Percentiles rank a stretch among this genome's conserved stretches.
These are phyloP conservation scores for Paedocypris sp. DNA, from an alignment of 2,113 vertebrate species.

Conservation along the genomic window DNA sequence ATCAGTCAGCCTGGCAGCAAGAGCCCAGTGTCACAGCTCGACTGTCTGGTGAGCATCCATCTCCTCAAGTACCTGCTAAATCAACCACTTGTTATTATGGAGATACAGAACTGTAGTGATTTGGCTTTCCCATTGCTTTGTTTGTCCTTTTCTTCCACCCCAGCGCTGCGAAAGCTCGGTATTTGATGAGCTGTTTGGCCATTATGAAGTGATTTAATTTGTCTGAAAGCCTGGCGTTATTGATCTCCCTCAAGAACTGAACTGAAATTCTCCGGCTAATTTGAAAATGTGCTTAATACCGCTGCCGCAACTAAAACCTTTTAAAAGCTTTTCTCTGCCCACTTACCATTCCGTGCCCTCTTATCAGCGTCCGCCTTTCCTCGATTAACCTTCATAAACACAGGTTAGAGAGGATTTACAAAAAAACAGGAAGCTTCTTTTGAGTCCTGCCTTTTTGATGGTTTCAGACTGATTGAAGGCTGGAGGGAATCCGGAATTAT, in stretches of 20 bases:
- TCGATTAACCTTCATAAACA: constrained; percentile 37
- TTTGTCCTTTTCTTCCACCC: not conserved
- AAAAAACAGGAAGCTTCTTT: constrained; percentile 10
- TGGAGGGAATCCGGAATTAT: constrained; percentile 4
- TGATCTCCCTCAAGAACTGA: constrained; percentile 40
- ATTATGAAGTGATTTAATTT: constrained; percentile 55
- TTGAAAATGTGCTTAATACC: constrained; percentile 35
- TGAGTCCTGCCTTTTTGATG: constrained; percentile 18
- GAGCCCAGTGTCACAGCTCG: constrained; percentile 92
- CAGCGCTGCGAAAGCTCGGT: constrained; percentile 33
- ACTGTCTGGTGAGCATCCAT: constrained; percentile 75
- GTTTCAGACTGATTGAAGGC: constrained; percentile 6
- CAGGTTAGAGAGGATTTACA: constrained; percentile 13
- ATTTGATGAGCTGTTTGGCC: constrained; percentile 48
- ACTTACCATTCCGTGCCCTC: constrained; percentile 19
- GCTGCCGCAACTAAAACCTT: constrained; percentile 26
- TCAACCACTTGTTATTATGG: no score
- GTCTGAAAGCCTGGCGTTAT: constrained; percentile 48
- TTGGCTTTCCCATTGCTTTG: not conserved
- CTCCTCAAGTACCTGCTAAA: not conserved
- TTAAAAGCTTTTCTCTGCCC: constrained; percentile 24
- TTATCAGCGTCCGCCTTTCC: constrained; percentile 28
- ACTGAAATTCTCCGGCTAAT: constrained; percentile 30
- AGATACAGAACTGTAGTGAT: not conserved
- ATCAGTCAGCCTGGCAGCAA: constrained; percentile 96